Percentiles rank a stretch among this genome's conserved stretches.
Conservation (phyloP, 2,113 vertebrate species). For the Crotalus viridis region DNA sequence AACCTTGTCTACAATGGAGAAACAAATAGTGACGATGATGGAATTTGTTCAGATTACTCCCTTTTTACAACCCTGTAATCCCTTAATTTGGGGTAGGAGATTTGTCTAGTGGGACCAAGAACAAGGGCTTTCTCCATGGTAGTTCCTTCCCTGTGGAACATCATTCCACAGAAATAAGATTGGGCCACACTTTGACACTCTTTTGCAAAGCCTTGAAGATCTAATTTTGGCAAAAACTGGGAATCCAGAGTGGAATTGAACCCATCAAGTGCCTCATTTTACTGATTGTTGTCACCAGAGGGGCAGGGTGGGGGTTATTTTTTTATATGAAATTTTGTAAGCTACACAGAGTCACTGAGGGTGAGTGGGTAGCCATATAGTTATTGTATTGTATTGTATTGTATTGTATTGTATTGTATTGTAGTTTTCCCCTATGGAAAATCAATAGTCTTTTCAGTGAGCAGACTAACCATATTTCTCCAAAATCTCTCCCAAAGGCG, state of each 20-base stretch:
- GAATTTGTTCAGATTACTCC: background rate
- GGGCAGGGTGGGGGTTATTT: background rate
- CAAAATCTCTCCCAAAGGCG: background rate
- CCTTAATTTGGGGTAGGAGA: background rate
- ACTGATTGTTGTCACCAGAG: background rate
- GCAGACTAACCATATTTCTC: background rate
- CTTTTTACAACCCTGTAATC: background rate
- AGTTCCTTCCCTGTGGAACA: background rate
- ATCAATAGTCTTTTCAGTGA: background rate
- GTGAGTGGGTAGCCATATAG: background rate
- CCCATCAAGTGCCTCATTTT: background rate
- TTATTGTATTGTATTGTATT: no score
- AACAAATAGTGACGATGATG: background rate
- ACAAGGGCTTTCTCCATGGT: background rate
- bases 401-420: no score
- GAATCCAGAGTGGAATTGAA: background rate
- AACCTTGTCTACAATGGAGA: background rate
- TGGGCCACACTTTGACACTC: background rate
- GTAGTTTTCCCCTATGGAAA: background rate
- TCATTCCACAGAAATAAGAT: background rate
- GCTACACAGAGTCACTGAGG: background rate
- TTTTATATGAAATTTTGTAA: background rate
- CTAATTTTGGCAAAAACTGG: background rate
- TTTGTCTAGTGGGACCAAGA: background rate
- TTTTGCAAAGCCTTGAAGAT: background rate